Base-by-base conservation (phyloP, 1,140 invertebrate genomes). In the Cherax quadricarinatus region DNA sequence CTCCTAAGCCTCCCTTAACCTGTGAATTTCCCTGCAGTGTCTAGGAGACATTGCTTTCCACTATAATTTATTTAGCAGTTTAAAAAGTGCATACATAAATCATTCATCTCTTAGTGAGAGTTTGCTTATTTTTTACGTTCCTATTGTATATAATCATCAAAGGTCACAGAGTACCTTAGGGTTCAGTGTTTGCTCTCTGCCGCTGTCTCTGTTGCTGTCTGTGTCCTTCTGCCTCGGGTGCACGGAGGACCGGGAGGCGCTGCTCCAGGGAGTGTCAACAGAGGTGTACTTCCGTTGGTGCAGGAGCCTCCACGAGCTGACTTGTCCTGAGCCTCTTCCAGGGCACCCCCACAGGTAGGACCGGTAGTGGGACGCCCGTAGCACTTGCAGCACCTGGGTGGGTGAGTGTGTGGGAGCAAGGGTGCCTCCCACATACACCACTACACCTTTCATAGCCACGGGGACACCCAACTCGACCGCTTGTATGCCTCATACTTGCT, bases 401-500 rank as follows among this genome's bases (percentile, higher is more conserved):
- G 21, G 24, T 30, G 70, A 21, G 70, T 75, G 70, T 75, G 70
- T 53, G 60, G 60, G 24, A 21, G 82, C n/a, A 21, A 41, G 82
- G 53, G 82, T 10, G 10, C 30, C 60, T 10, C 62, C 60, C 57
- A 66, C 60, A 62, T 21, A 5, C 30, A 41, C 83, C 83, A 48
- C 30, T 70, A 41, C 41, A 30, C 75, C 75, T 80, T 57, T 80
- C 49, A 60, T 30, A 78, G 86, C 78, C 86, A 88, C 86, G 86
- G 86, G 86, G 86, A 60, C 75, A 79, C 86, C 86, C 86, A 88
- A 16, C 73, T 75, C 57, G 78, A 70, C 75, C 86, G 78, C 86
- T 88, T 88, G 86, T 88, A 88, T 60, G n/a, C n/a, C 4, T 60
- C n/a, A 83, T 4, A 9, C 48, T 30, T 57, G 24, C 9, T n/a